Percentiles rank a stretch among this genome's conserved stretches.
Conservation (phyloP, 2,797 vertebrate genomes). For the Nyctibius grandis region DNA sequence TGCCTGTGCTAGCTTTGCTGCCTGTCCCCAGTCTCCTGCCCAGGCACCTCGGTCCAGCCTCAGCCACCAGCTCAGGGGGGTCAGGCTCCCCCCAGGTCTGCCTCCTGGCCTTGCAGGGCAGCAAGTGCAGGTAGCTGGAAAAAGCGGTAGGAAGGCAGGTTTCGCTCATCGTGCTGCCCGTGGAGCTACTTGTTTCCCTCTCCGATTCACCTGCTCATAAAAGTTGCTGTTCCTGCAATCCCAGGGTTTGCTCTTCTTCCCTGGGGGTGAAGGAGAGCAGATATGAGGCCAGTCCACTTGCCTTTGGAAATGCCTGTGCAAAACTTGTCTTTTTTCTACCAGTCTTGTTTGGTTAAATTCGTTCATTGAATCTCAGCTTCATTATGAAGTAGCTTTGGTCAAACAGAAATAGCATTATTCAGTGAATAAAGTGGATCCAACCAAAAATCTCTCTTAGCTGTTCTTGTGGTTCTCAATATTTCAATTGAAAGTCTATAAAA, state of each 20-base stretch:
- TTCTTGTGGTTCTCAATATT: neutral
- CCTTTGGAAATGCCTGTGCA: neutral
- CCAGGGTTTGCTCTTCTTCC: neutral
- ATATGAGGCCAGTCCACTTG: neutral
- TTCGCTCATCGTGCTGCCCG: rapidly evolving
- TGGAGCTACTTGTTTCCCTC: neutral
- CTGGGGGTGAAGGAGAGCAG: neutral
- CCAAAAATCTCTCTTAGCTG: neutral
- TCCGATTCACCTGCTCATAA: neutral
- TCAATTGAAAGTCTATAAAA: neutral
- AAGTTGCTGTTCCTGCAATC: neutral
- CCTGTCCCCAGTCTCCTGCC: neutral
- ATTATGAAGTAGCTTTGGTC: neutral
- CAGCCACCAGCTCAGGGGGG: rapidly evolving
- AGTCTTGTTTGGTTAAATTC: neutral
- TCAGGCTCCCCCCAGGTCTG: too few relatives aligned
- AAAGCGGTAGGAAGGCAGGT: neutral
- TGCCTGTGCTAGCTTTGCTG: neutral
- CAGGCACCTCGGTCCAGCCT: rapidly evolving
- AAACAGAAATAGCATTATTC: neutral
- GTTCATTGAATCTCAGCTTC: neutral
- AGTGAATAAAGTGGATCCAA: neutral
- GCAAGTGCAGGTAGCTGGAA: neutral
- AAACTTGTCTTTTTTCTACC: neutral
- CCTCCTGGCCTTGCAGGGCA: rapidly evolving